Evolutionary conservation across 2,888 invertebrate genomes (phyloP), one percentile per base, ranked within the genome.

Genomic region (Macropis europaea): DNA sequence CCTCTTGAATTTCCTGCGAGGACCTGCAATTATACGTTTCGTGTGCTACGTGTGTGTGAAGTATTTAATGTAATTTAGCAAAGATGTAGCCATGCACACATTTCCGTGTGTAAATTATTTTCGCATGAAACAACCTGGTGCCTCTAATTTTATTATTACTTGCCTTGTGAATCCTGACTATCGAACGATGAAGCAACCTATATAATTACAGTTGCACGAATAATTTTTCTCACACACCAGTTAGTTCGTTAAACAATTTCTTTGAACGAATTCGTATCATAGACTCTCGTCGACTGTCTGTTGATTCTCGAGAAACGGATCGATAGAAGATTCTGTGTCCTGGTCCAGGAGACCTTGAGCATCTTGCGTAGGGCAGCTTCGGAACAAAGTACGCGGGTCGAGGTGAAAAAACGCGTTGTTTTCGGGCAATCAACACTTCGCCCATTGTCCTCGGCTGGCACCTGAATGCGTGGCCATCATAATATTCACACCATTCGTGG

Each of bases 341-440:
- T 2, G 40, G 6, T 15, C 9, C 5, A 24, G 38, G 26, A 34
- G 52, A 60, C 75, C 77, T 75, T 75, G 70, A 50, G n/a, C 47
- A 70, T 72, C 38, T 38, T 60, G 30, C 6, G 9, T 17, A 30
- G 22, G 17, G 40, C 24, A 53, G 24, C 26, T 7, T 43, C n/a
- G 38, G 60, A 69, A 77, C 73, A 76, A 73, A 77, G 73, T 73
- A 56, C 59, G 47, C 32, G 43, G 43, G 47, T 17, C 48, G 42
- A 28, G 45, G 32, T 75, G 73, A 75, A 82, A 82, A 86, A 83
- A 76, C 82, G 77, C 76, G 69, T 85, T 88, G 87, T 89, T 88
- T 89, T 87, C 84, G 77, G 85, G 86, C 85, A 87, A 88, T 89
- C 88, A 88, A 87, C 89, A 89, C 89, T 88, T 87, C 56, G 79